Evolutionary conservation across 2,113 vertebrate genomes (phyloP).

Genomic region (Ellobius talpinus): DNA sequence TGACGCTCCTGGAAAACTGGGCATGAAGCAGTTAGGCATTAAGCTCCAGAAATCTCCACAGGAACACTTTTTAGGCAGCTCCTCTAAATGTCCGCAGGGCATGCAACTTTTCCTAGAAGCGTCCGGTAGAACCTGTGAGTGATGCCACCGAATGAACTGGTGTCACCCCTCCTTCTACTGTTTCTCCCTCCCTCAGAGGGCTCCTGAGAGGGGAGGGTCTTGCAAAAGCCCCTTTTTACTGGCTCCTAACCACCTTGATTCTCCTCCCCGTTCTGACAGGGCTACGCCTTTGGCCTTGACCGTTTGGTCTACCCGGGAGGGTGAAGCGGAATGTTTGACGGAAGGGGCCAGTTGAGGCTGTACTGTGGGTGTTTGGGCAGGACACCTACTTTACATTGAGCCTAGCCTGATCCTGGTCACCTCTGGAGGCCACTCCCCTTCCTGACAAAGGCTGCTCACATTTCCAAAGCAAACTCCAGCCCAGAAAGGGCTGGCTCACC

Average conservation of each 20-base stretch:
- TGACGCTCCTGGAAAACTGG: not conserved
- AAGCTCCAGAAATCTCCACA: not conserved
- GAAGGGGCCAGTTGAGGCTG: not conserved
- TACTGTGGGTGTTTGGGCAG: not conserved
- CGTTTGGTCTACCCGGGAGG: not conserved
- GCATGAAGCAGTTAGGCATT: not conserved
- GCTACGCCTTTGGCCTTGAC: not conserved
- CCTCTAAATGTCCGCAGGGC: not conserved
- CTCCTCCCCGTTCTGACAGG: conserved; percentile 28
- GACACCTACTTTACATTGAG: not conserved
- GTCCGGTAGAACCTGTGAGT: not conserved
- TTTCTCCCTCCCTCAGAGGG: not conserved
- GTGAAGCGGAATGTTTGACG: not conserved
- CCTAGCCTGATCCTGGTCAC: not conserved
- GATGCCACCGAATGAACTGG: not conserved
- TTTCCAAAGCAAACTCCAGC: not conserved
- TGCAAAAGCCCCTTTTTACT: conserved; percentile 1
- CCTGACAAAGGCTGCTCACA: conserved; percentile 67
- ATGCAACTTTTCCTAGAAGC: conserved; percentile 42
- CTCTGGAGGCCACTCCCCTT: conserved; percentile 61
- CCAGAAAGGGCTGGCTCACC: conserved; percentile 13
- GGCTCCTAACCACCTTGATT: not conserved
- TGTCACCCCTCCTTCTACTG: not conserved
- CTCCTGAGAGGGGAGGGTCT: not conserved
- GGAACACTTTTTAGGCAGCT: not conserved